A percentile compares a stretch with the other conserved stretches of the same genome.
phyloP scores from a whole-genome alignment of 1,140 invertebrate species.

The Cotesia vestalis region DNA sequence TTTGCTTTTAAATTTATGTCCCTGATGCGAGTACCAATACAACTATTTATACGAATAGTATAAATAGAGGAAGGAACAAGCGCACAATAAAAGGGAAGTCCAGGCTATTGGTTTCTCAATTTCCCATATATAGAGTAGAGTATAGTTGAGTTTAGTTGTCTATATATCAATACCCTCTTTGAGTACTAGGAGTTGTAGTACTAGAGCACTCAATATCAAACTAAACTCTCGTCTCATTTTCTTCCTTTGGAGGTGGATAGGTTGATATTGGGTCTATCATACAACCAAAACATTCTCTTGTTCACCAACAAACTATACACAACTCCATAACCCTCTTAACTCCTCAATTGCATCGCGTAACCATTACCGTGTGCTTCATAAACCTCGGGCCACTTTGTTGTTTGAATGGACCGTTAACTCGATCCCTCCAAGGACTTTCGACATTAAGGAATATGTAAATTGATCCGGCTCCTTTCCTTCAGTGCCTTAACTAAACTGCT shows the following conservation, averaged over 20 bases:
- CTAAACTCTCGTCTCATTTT: conserved; percentile 43
- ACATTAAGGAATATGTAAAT: conserved; percentile 5
- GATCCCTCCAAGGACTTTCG: conserved; percentile 28
- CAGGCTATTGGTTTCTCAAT: conserved; percentile 56
- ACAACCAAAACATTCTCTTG: not conserved
- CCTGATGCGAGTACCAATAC: conserved; percentile 35
- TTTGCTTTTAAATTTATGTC: conserved; percentile 55
- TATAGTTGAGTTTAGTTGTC: conserved; percentile 20
- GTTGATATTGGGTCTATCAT: not conserved
- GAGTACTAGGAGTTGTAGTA: too few species aligned
- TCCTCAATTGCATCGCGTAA: conserved; percentile 28
- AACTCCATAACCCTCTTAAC: conserved; percentile 1
- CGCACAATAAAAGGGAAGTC: conserved; percentile 53
- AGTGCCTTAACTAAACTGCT: not conserved
- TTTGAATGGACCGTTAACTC: conserved; percentile 41
- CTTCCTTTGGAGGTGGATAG: conserved; percentile 30
- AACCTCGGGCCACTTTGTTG: conserved; percentile 46
- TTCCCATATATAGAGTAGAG: conserved; percentile 25
- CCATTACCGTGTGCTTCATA: conserved; percentile 49
- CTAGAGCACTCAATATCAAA: conserved; percentile 38
- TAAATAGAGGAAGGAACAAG: conserved; percentile 3
- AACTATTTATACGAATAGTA: too few species aligned
- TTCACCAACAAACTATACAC: conserved; percentile 30
- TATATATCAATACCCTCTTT: conserved; percentile 29
- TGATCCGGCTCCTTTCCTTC: not conserved